A percentile compares a stretch with the other conserved stretches of the same genome.
These are phyloP conservation scores for Sturnus vulgaris DNA, from an alignment of 2,113 vertebrate species.

Conservation along the genomic window DNA sequence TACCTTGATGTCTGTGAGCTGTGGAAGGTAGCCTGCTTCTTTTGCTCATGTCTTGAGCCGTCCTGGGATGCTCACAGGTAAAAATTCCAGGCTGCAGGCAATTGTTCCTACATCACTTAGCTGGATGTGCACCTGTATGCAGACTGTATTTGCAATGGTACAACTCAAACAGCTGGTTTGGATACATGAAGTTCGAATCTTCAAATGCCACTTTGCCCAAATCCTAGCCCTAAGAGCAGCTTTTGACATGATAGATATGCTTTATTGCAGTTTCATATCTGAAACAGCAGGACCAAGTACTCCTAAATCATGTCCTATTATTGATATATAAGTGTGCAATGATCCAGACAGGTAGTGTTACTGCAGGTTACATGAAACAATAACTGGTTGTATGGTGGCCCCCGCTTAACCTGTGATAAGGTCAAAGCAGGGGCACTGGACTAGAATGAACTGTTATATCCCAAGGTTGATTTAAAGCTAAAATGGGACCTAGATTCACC, in stretches of 20 bases:
- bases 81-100: not conserved
- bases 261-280: not conserved
- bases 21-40: not conserved
- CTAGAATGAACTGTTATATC: not conserved
- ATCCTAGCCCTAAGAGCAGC: not conserved
- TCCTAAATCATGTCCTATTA: not conserved
- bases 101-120: not conserved
- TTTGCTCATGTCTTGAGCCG: not conserved
- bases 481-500: not conserved
- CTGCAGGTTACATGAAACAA: not conserved
- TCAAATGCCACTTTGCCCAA: not conserved
- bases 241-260: not conserved
- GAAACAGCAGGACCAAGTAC: not conserved
- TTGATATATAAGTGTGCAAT: not conserved
- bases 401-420: not conserved
- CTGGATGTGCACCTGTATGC: not conserved
- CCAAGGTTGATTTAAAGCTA: not conserved
- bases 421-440: not conserved
- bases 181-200: not conserved
- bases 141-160: not conserved
- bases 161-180: not conserved
- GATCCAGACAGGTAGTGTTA: conserved; percentile 11
- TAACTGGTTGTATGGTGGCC: not conserved
- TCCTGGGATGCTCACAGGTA: not conserved
- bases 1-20: not conserved